Base-by-base conservation (phyloP, 2,888 invertebrate genomes). In the Suillia variegata region DNA sequence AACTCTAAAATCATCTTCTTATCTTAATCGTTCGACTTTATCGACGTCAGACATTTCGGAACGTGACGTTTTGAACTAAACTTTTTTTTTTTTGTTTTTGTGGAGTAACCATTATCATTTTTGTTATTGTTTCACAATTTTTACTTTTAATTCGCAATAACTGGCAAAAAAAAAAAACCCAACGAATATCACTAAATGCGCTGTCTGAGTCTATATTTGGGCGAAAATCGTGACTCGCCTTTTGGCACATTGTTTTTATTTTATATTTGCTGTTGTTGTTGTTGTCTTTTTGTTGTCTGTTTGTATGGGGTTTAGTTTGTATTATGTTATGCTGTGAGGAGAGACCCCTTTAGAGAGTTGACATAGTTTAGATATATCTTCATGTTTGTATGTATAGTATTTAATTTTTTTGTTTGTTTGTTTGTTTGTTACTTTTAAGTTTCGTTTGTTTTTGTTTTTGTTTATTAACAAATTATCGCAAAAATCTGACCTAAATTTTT, bases 401-500 rank as follows among this genome's bases (percentile, higher is more conserved):
- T 13, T n/a, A n/a, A n/a, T 38, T 38, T 38, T n/a, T 38, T 4
- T 38, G n/a, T n/a, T 38, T 13, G 12, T 38, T 38, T n/a, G 4
- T 38, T 13, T 45, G 45, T 20, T 45, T 18, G 45, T 6, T 45
- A 45, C n/a, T 38, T 8, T n/a, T n/a, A n/a, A n/a, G n/a, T n/a
- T n/a, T n/a, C n/a, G n/a, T n/a, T n/a, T n/a, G n/a, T 38, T 38
- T 38, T 13, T 38, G n/a, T 38, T 45, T 20, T 17, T 45, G 13
- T 45, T 45, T 45, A 45, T 45, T 45, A 45, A 38, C 5, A 17
- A 45, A 45, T 45, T 45, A 45, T 45, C 45, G 45, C 18, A 45
- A 45, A 45, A 45, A 45, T 45, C 17, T 45, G 45, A 45, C 45
- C 45, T 45, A 45, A 45, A 45, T 45, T 45, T 38, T 8, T 38